Conservation (phyloP, 2,888 invertebrate genomes). For the Ormyrus labotus region DNA sequence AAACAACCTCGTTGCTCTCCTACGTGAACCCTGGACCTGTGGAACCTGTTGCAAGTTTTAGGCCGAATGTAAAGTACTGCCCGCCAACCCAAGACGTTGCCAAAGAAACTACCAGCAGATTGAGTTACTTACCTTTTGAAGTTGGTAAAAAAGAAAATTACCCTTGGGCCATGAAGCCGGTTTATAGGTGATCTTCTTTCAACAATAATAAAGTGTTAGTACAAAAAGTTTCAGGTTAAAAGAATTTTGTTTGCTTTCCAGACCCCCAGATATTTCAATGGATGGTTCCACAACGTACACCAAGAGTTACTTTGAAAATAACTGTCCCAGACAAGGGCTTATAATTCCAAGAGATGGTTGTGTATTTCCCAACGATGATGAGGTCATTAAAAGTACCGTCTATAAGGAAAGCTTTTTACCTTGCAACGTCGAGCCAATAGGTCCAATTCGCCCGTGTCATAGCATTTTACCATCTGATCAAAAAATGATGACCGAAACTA, state of each 20-base stretch:
- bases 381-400: slow-evolving; percentile 59
- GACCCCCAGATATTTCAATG: slow-evolving; percentile 67
- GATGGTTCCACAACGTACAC: slow-evolving; percentile 70
- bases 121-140: slow-evolving; percentile 71
- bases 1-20: slow-evolving; percentile 67
- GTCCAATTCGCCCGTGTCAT: slow-evolving; percentile 63
- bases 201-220: neutral
- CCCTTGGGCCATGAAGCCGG: slow-evolving; percentile 70
- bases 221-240: neutral
- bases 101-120: slow-evolving; percentile 71
- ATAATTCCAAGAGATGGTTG: slow-evolving; percentile 58
- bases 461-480: slow-evolving; percentile 65
- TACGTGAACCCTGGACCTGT: slow-evolving; percentile 67
- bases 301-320: slow-evolving; percentile 68
- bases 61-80: slow-evolving; percentile 67
- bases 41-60: slow-evolving; percentile 67
- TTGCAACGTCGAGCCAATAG: slow-evolving; percentile 55
- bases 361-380: slow-evolving; percentile 60
- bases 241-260: slow-evolving; percentile 42
- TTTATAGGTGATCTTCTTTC: slow-evolving; percentile 61
- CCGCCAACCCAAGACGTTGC: slow-evolving; percentile 65
- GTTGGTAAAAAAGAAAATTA: slow-evolving; percentile 66
- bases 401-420: slow-evolving; percentile 70
- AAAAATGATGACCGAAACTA: slow-evolving; percentile 70
- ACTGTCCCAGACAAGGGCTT: slow-evolving; percentile 60